A percentile compares a stretch with the other conserved stretches of the same genome.
phyloP scores from a whole-genome alignment of 1,140 invertebrate genomes.

The Hydropsyche tenuis region DNA sequence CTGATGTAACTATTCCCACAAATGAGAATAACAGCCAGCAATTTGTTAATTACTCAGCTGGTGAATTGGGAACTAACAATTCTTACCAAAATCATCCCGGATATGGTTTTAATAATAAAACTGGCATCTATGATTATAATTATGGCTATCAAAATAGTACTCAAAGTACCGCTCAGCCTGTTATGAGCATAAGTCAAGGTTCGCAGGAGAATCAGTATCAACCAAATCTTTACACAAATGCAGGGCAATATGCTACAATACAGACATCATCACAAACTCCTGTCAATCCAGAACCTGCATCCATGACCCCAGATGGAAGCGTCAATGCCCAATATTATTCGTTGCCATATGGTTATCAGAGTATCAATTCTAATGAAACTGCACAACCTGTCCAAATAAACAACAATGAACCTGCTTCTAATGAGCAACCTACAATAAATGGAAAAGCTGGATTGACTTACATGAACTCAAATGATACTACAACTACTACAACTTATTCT shows the following conservation, averaged over 20 bases:
- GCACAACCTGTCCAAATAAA: constrained; percentile 24
- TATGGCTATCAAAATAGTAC: constrained; percentile 61
- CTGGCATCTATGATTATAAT: constrained; percentile 62
- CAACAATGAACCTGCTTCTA: background rate
- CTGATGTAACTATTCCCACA: background rate
- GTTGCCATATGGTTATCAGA: constrained; percentile 58
- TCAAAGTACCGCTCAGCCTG: background rate
- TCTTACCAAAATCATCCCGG: constrained; percentile 64
- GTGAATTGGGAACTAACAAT: constrained; percentile 52
- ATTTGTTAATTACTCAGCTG: constrained; percentile 24
- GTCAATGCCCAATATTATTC: constrained; percentile 60
- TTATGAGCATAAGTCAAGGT: background rate
- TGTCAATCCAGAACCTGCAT: constrained; percentile 51
- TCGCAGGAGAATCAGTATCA: constrained; percentile 17
- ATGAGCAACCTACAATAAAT: constrained; percentile 13
- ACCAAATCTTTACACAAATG: constrained; percentile 55
- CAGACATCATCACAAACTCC: constrained; percentile 62
- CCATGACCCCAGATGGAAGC: constrained; percentile 21
- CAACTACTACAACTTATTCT: constrained; percentile 43
- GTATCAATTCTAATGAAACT: background rate
- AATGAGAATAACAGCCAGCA: background rate
- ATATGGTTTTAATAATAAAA: constrained; percentile 60
- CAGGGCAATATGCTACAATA: constrained; percentile 53
- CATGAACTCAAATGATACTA: constrained; percentile 43
- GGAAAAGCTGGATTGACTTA: constrained; percentile 37